These are phyloP conservation scores for Umimayanthus kanabou DNA, from an alignment of 92 coral and sea anemone species.

Conservation along the genomic window DNA sequence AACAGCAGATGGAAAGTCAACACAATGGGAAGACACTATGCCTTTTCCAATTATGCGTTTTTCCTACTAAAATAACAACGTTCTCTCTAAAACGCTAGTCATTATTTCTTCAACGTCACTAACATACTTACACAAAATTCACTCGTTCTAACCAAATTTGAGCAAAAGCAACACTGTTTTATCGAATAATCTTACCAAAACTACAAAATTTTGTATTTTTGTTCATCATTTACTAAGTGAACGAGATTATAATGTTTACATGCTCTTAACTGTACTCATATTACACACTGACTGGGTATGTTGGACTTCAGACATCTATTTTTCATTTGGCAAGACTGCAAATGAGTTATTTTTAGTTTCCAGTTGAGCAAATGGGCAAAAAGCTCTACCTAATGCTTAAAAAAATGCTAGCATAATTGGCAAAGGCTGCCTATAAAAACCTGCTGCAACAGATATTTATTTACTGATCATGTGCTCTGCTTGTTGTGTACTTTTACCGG, in stretches of 20 bases:
- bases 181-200: too few species aligned
- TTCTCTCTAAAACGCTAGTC: too few species aligned
- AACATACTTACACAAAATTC: too few species aligned
- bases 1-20: neutral
- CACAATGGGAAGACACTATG: neutral
- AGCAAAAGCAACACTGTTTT: neutral
- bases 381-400: neutral
- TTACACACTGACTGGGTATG: neutral
- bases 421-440: neutral
- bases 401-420: neutral
- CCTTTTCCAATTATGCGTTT: neutral
- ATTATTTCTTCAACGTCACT: too few species aligned
- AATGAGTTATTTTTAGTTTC: too few species aligned
- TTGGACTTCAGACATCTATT: neutral
- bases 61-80: neutral
- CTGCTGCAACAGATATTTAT: constrained; percentile 4
- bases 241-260: neutral
- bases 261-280: too few species aligned
- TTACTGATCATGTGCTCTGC: constrained; percentile 9
- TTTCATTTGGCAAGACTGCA: neutral
- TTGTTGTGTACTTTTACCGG: constrained; percentile 20
- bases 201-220: too few species aligned
- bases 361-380: neutral
- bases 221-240: neutral
- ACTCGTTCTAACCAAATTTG: too few species aligned